Base-by-base conservation (phyloP, 2,113 vertebrate genomes). In the Callionymus lyra region DNA sequence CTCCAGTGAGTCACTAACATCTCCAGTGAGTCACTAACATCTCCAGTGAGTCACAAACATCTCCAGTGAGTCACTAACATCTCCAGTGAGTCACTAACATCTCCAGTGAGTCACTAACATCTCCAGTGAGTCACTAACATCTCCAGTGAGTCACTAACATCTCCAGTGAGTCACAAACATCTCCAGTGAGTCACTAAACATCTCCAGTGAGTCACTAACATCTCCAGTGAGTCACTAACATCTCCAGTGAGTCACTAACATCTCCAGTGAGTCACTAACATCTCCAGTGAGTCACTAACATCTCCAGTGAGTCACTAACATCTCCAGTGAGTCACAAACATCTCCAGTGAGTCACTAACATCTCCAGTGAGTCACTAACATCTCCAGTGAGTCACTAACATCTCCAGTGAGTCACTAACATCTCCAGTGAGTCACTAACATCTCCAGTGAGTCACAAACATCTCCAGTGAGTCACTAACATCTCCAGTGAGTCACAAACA, bases 401-500 rank as follows among this genome's bases (percentile, higher is more conserved):
- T 27, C 21, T 5, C 21, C 21, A 27, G 21, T 97, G 61, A 27
- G 4, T 4, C 21, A 27, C 21, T 5, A 27, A 4, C 4, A 27
- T 27, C 21, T 5, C 21, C 21, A 27, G 21, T 97, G 61, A 27
- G 4, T 4, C 21, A 27, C 21, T 5, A 27, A 4, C 4, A 27
- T 27, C 21, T 5, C 21, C 21, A 27, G 21, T 97, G 61, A 27
- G 4, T 4, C 21, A 27, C 21, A 27, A 27, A 4, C 4, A 27
- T 27, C 21, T 5, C 21, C 21, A 27, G 21, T 27, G 4, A n/a
- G n/a, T n/a, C n/a, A n/a, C n/a, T n/a, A n/a, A n/a, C n/a, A n/a
- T n/a, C n/a, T n/a, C n/a, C n/a, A n/a, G n/a, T 97, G 61, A 27
- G 4, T 4, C 21, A 27, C 21, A 27, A 27, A 4, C 4, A 27